Evolutionary conservation across 2,888 invertebrate species (phyloP).

Genomic region (Erebia palarica): DNA sequence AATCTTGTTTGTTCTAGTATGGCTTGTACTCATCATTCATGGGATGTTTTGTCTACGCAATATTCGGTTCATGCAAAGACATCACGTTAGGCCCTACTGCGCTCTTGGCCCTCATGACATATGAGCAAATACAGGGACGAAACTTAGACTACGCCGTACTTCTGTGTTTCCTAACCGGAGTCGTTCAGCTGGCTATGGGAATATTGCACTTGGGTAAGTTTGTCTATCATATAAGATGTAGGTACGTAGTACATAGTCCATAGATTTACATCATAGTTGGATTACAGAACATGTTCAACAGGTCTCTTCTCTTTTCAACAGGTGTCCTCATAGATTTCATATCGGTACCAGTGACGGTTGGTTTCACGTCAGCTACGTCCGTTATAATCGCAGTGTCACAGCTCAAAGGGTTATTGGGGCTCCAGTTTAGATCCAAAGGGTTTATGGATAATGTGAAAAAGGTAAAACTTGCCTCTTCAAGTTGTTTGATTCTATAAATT

Average conservation of each 20-base stretch:
- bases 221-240: not conserved
- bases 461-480: constrained; percentile 53
- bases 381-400: constrained; percentile 95
- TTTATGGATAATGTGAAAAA: constrained; percentile 89
- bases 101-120: constrained; percentile 95
- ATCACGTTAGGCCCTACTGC: constrained; percentile 96
- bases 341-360: constrained; percentile 93
- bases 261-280: too few species aligned
- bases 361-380: constrained; percentile 95
- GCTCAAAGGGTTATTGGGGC: constrained; percentile 87
- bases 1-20: constrained; percentile 84
- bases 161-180: constrained; percentile 91
- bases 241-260: not conserved
- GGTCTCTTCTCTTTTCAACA: constrained; percentile 55
- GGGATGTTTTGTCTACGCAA: constrained; percentile 95
- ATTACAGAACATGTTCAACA: not conserved
- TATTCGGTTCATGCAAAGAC: constrained; percentile 94
- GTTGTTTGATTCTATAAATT: not conserved
- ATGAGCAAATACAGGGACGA: constrained; percentile 87
- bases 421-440: constrained; percentile 87
- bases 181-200: constrained; percentile 92
- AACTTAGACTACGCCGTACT: constrained; percentile 91
- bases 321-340: constrained; percentile 95
- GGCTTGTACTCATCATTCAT: constrained; percentile 97
- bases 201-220: constrained; percentile 89